A percentile compares a stretch with the other conserved stretches of the same genome.
Evolutionary conservation across 1,140 invertebrate genomes (phyloP).

Genomic region (Drosophila sp.): DNA sequence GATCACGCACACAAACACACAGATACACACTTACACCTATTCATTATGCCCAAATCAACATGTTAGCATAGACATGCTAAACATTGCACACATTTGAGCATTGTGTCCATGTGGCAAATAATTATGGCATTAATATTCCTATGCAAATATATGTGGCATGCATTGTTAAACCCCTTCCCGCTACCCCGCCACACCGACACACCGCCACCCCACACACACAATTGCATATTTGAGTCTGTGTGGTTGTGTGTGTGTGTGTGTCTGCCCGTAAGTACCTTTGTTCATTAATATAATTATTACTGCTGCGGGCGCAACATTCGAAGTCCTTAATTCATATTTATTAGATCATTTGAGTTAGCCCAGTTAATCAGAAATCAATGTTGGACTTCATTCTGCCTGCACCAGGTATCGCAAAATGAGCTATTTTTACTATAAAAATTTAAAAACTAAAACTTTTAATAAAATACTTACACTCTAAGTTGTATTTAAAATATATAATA

Average conservation of each 20-base stretch:
- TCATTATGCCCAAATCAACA: conserved; percentile 2
- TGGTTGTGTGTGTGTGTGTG: conserved; percentile 7
- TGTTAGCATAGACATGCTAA: conserved; percentile 62
- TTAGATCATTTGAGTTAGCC: conserved; percentile 11
- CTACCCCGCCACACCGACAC: too few species aligned
- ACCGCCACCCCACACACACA: not conserved
- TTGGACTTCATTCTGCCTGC: not conserved
- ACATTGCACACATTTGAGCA: conserved; percentile 68
- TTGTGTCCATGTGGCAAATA: conserved; percentile 77
- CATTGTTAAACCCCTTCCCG: conserved; percentile 49
- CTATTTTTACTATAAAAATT: too few species aligned
- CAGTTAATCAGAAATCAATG: conserved; percentile 7
- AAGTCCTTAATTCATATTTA: conserved; percentile 15
- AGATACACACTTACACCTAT: not conserved
- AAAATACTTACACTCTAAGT: too few species aligned
- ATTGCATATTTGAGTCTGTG: not conserved
- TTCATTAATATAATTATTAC: conserved; percentile 76
- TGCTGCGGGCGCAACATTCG: conserved; percentile 24
- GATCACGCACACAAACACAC: not conserved
- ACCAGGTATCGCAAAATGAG: too few species aligned
- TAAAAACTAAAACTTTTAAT: too few species aligned
- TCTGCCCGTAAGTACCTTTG: conserved; percentile 41
- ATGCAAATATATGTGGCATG: conserved; percentile 75
- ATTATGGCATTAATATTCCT: conserved; percentile 80
- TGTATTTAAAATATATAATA: too few species aligned